Evolutionary conservation across 1,140 invertebrate genomes (phyloP).

Genomic region (Drosophila sechellia): DNA sequence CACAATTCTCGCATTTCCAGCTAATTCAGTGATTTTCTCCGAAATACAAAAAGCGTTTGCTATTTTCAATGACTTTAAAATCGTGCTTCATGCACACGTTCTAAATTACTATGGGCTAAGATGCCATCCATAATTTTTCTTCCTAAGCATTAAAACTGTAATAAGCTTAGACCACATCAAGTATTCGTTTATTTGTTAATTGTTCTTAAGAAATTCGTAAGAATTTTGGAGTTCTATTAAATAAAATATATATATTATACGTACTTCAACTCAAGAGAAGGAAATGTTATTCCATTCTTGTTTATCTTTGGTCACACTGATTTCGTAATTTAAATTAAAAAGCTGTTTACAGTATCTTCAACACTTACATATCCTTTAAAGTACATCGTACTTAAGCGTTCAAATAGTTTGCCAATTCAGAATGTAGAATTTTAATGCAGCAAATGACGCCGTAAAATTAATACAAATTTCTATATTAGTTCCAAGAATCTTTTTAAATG

Average conservation of each 20-base stretch:
- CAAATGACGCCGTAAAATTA: slow-evolving; percentile 19
- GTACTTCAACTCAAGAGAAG: no score
- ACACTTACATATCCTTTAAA: no score
- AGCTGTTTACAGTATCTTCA: background rate
- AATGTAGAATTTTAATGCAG: slow-evolving; percentile 4
- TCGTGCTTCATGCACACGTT: no score
- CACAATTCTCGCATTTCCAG: slow-evolving; percentile 37
- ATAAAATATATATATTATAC: no score
- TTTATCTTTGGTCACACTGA: background rate
- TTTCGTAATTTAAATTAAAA: background rate
- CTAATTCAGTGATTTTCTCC: slow-evolving; percentile 51
- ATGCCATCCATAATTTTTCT: no score
- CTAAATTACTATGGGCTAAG: no score
- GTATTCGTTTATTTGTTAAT: no score
- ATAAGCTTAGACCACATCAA: no score
- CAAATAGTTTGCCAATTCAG: background rate
- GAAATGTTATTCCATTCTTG: no score
- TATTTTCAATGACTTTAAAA: background rate
- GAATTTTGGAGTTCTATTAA: no score
- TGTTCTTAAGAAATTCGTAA: no score
- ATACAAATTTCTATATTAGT: slow-evolving; percentile 30
- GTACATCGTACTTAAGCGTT: background rate
- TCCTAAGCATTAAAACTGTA: no score
- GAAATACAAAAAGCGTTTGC: background rate
- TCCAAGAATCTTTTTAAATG: slow-evolving; percentile 28